A percentile compares a stretch with the other conserved stretches of the same genome.
These are phyloP conservation scores for Exocentrus adspersus DNA, from an alignment of 2,888 invertebrate genomes.

Conservation along the genomic window DNA sequence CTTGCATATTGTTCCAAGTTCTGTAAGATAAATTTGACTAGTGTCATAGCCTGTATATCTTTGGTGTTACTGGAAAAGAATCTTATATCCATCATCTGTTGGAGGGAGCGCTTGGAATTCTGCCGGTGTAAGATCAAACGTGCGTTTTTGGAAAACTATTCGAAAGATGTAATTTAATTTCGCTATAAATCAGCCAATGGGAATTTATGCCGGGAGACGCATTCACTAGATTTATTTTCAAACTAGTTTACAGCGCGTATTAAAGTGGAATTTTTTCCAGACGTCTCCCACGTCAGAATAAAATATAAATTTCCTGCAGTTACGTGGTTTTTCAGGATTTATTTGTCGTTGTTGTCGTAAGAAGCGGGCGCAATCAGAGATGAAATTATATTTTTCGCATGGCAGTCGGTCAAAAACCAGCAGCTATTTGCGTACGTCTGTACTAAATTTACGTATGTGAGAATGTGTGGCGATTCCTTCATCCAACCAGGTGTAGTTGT, in stretches of 20 bases:
- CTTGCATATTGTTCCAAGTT: no score
- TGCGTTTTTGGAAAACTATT: conserved; percentile 6
- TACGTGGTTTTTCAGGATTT: conserved; percentile 51
- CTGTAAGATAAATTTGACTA: no score
- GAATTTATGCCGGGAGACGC: conserved; percentile 33
- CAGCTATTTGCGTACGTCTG: conserved; percentile 49
- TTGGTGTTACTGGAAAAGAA: no score
- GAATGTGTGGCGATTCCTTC: conserved; percentile 49
- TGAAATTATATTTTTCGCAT: conserved; percentile 56
- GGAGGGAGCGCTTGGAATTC: background rate
- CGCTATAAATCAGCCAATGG: conserved; percentile 39
- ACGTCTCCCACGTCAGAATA: conserved; percentile 56
- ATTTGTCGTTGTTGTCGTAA: conserved; percentile 52
- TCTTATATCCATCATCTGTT: no score
- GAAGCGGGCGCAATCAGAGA: conserved; percentile 47
- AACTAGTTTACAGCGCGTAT: conserved; percentile 34
- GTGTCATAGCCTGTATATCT: no score
- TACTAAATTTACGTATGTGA: conserved; percentile 47
- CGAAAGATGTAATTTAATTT: conserved; percentile 21
- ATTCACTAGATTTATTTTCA: conserved; percentile 43
- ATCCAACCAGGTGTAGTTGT: conserved; percentile 52
- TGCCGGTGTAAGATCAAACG: conserved; percentile 1
- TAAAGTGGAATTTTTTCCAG: conserved; percentile 51
- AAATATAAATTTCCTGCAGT: conserved; percentile 51
- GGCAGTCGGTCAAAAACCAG: conserved; percentile 50